Conservation (phyloP, 2,888 invertebrate genomes). For the Melipona beecheii region DNA sequence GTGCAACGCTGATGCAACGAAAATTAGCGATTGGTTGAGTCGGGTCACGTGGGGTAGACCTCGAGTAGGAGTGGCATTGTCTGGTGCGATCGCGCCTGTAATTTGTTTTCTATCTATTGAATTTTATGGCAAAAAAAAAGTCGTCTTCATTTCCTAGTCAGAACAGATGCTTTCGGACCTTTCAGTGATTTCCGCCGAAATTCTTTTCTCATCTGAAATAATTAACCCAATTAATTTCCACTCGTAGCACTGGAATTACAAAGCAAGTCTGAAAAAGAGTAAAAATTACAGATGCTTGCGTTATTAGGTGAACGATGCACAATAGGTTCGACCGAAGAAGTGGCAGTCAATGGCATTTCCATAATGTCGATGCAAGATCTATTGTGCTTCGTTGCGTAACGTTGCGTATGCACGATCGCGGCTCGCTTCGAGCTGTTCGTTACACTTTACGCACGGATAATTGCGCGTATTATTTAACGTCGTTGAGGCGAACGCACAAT, state of each 20-base stretch:
- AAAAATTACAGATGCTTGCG: not conserved
- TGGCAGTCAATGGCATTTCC: not conserved
- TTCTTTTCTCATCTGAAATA: too few relatives aligned
- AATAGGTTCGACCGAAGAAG: not conserved
- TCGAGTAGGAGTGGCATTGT: too few relatives aligned
- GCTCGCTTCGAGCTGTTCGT: constrained; percentile 17
- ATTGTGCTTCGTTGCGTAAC: constrained; percentile 13
- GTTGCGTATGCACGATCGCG: not conserved
- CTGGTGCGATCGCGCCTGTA: too few relatives aligned
- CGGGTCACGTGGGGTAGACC: too few relatives aligned
- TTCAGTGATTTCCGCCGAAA: too few relatives aligned
- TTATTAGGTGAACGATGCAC: not conserved
- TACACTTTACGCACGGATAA: constrained; percentile 41
- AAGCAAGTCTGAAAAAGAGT: not conserved
- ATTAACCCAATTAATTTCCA: not conserved
- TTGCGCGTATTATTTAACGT: constrained; percentile 48
- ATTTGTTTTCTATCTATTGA: too few relatives aligned
- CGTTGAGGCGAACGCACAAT: constrained; percentile 21
- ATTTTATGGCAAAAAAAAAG: too few relatives aligned
- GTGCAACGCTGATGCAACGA: too few relatives aligned
- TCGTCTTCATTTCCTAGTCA: too few relatives aligned
- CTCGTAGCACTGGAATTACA: too few relatives aligned
- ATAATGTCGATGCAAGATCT: not conserved
- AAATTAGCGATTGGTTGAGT: too few relatives aligned
- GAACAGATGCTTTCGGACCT: too few relatives aligned